phyloP scores from a whole-genome alignment of 1,140 invertebrate species.

The Phymastichus coffea region DNA sequence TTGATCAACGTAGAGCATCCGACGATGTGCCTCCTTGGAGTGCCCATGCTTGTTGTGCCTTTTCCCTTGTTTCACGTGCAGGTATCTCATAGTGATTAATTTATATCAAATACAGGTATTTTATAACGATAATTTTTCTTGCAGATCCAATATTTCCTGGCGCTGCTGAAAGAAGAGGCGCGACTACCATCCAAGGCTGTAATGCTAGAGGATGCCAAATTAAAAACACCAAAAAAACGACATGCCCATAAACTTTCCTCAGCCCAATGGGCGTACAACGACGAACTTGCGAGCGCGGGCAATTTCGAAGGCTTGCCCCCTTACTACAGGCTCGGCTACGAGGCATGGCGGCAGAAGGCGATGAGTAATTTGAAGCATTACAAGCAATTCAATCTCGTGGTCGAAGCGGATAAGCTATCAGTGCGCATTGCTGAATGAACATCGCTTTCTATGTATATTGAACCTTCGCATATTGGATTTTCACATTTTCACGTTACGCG shows the following conservation, averaged over 20 bases:
- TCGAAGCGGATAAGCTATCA: slow-evolving; percentile 32
- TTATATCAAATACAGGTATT: not conserved
- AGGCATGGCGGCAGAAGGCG: slow-evolving; percentile 28
- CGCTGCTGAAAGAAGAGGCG: slow-evolving; percentile 54
- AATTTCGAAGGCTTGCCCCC: slow-evolving; percentile 36
- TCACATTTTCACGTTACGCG: no score
- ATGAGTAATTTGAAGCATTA: slow-evolving; percentile 36
- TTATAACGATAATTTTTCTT: not conserved
- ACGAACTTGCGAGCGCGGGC: slow-evolving; percentile 39
- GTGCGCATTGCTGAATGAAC: no score
- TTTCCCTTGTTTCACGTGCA: slow-evolving; percentile 74
- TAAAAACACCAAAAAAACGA: slow-evolving; percentile 27
- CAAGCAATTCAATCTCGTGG: slow-evolving; percentile 38
- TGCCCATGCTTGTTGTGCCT: slow-evolving; percentile 62
- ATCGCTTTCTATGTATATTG: no score
- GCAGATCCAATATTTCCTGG: slow-evolving; percentile 61
- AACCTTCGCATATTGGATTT: no score
- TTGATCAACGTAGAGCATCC: slow-evolving; percentile 71
- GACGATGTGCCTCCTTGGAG: slow-evolving; percentile 71
- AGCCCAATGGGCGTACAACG: slow-evolving; percentile 44
- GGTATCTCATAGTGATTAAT: slow-evolving; percentile 44
- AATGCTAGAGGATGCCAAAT: slow-evolving; percentile 42
- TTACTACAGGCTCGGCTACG: slow-evolving; percentile 41
- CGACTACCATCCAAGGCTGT: slow-evolving; percentile 51
- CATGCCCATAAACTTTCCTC: slow-evolving; percentile 42